phyloP scores from a whole-genome alignment of 2,113 vertebrate genomes.

The Meriones unguiculatus region DNA sequence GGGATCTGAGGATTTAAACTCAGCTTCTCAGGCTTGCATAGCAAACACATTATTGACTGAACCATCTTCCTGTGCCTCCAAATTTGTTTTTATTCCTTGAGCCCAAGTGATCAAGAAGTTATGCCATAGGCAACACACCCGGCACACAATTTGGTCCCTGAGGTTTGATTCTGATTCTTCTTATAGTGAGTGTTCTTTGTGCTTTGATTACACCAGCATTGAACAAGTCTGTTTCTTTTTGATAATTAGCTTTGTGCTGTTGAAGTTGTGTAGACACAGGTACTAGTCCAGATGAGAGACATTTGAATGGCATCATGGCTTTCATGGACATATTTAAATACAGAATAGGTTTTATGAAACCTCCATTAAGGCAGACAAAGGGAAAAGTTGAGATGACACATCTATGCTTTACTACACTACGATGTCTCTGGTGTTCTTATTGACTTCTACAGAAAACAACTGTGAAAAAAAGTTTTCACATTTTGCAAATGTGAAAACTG shows the following conservation, averaged over 20 bases:
- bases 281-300: constrained; percentile 56
- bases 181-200: not conserved
- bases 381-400: constrained; percentile 67
- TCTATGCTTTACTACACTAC: constrained; percentile 71
- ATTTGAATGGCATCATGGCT: constrained; percentile 36
- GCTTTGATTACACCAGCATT: not conserved
- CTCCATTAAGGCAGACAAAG: constrained; percentile 75
- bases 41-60: not conserved
- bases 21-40: not conserved
- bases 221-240: not conserved
- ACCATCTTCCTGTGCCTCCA: not conserved
- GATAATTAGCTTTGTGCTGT: not conserved
- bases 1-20: not conserved
- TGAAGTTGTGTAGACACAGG: not conserved
- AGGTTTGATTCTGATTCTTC: not conserved
- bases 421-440: not conserved
- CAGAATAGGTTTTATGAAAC: constrained; percentile 48
- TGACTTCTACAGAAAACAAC: not conserved
- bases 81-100: constrained; percentile 1
- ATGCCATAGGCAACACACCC: not conserved
- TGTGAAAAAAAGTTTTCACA: not conserved
- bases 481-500: constrained; percentile 53
- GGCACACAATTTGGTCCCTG: not conserved
- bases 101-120: not conserved
- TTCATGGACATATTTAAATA: constrained; percentile 71